phyloP scores from a whole-genome alignment of 2,888 invertebrate genomes.

The Polydrusus tereticollis region DNA sequence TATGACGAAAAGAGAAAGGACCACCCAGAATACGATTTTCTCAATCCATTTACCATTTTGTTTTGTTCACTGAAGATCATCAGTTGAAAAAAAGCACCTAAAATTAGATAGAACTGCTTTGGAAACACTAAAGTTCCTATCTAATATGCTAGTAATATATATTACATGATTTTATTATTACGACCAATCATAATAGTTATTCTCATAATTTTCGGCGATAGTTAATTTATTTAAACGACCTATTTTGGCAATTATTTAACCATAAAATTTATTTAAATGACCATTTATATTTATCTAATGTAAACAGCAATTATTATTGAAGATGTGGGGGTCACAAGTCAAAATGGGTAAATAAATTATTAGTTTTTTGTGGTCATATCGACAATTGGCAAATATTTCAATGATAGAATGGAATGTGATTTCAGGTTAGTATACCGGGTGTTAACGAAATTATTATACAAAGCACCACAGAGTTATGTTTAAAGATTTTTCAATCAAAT shows the following conservation, averaged over 20 bases:
- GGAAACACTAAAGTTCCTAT: not conserved
- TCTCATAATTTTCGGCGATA: conserved; percentile 26
- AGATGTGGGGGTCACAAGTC: not conserved
- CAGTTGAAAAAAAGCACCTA: too few relatives aligned
- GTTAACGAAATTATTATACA: too few relatives aligned
- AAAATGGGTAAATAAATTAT: not conserved
- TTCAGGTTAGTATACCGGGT: too few relatives aligned
- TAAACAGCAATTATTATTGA: conserved; percentile 38
- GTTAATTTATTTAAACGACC: conserved; percentile 44
- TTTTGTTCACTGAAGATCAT: too few relatives aligned
- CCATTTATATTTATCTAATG: conserved; percentile 32
- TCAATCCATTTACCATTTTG: too few relatives aligned
- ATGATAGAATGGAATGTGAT: too few relatives aligned
- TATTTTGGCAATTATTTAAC: conserved; percentile 40
- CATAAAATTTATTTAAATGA: conserved; percentile 35
- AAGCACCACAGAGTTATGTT: too few relatives aligned
- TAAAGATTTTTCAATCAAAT: too few relatives aligned
- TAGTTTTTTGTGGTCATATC: not conserved
- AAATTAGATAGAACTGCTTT: not conserved
- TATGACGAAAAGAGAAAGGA: too few relatives aligned
- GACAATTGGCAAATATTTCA: not conserved
- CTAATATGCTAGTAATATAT: not conserved
- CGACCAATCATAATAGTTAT: not conserved
- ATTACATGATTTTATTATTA: not conserved
- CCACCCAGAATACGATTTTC: too few relatives aligned